Conservation (phyloP, 2,888 invertebrate genomes). For the Diarsia dahlii region DNA sequence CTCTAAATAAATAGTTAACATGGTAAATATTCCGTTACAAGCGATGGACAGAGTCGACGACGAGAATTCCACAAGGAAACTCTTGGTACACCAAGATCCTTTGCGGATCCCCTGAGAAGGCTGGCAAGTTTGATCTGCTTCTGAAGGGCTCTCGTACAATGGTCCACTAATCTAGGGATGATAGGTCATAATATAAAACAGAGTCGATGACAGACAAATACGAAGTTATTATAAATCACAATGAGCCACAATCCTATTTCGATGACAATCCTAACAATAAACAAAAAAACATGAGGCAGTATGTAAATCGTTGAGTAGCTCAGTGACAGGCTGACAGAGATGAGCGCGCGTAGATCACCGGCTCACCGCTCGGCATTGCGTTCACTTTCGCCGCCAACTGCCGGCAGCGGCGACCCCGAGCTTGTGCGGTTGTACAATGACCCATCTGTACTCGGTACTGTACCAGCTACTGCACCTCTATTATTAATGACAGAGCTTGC, state of each 20-base stretch:
- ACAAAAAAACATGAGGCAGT: background rate
- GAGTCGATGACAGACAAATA: background rate
- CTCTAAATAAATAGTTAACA: too few relatives aligned
- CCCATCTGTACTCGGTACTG: background rate
- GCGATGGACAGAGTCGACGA: too few relatives aligned
- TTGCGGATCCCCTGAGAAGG: too few relatives aligned
- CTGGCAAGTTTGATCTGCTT: too few relatives aligned
- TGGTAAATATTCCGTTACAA: too few relatives aligned
- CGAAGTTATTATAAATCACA: background rate
- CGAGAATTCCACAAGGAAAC: too few relatives aligned
- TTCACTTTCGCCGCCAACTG: slow-evolving; percentile 20
- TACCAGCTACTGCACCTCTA: too few relatives aligned
- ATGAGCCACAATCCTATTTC: background rate
- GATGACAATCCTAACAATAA: too few relatives aligned
- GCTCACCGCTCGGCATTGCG: slow-evolving; percentile 16
- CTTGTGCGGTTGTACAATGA: slow-evolving; percentile 9
- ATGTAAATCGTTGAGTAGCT: background rate
- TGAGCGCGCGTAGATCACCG: slow-evolving; percentile 22
- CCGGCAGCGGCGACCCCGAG: background rate
- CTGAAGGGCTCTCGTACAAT: too few relatives aligned
- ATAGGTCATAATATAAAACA: background rate
- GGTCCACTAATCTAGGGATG: too few relatives aligned
- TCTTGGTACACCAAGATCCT: too few relatives aligned
- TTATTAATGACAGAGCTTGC: background rate
- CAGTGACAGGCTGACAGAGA: too few relatives aligned